Evolutionary conservation across 2,113 vertebrate genomes (phyloP).

Genomic region (Dissostichus mawsoni): DNA sequence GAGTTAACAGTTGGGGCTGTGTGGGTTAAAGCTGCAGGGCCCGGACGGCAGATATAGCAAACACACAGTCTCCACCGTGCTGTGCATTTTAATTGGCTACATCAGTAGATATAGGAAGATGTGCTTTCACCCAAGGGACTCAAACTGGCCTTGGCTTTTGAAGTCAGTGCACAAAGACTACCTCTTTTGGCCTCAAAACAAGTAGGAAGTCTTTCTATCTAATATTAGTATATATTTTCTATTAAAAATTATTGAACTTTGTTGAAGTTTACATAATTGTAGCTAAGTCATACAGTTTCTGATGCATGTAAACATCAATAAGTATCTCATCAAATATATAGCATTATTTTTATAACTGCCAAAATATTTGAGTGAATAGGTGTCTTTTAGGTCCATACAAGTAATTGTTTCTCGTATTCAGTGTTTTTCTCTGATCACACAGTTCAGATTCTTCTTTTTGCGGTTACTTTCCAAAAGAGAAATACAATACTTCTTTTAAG

Average conservation of each 20-base stretch:
- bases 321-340: background rate
- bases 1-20: background rate
- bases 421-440: background rate
- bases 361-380: background rate
- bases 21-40: slow-evolving; percentile 27
- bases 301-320: background rate
- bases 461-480: background rate
- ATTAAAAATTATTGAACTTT: background rate
- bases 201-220: background rate
- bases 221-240: background rate
- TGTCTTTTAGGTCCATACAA: background rate
- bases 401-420: background rate
- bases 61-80: slow-evolving; percentile 13
- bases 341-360: background rate
- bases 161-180: slow-evolving; percentile 8
- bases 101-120: slow-evolving; percentile 21
- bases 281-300: background rate
- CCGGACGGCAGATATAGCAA: background rate
- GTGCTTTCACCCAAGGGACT: background rate
- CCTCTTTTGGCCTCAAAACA: background rate
- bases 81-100: slow-evolving; percentile 32
- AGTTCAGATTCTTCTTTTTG: background rate
- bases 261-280: background rate
- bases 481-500: background rate
- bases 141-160: background rate